Conservation (phyloP, 2,797 vertebrate genomes). For the Scyliorhinus canicula region DNA sequence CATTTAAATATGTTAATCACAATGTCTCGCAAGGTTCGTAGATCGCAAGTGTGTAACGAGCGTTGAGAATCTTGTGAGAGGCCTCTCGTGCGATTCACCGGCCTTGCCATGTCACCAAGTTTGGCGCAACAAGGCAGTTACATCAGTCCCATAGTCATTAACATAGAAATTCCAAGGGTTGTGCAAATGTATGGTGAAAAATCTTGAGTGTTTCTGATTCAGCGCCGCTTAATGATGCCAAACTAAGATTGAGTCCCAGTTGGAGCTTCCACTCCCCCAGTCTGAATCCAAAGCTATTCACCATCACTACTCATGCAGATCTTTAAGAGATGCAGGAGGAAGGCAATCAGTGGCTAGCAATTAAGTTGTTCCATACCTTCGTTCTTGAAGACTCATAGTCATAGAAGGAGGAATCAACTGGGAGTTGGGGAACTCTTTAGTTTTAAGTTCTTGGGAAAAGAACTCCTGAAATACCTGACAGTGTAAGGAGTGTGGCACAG, state of each 20-base stretch:
- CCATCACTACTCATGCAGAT: not conserved
- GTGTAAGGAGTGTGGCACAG: not conserved
- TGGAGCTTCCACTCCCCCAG: not conserved
- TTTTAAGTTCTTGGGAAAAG: not conserved
- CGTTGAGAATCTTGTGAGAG: no score
- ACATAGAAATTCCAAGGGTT: not conserved
- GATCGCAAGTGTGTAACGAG: no score
- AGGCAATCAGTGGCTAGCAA: not conserved
- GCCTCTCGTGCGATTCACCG: no score
- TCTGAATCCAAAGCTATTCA: not conserved
- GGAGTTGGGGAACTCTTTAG: not conserved
- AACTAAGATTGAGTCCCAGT: not conserved
- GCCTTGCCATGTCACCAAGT: no score
- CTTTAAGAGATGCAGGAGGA: not conserved
- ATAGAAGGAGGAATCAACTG: not conserved
- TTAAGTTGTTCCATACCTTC: not conserved
- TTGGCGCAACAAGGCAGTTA: no score
- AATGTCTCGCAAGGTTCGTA: no score
- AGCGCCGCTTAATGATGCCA: not conserved
- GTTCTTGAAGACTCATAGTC: not conserved
- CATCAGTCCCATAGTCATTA: not conserved
- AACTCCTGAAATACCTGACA: not conserved
- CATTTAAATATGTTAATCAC: no score
- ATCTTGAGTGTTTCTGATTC: not conserved
- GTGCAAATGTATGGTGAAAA: not conserved